Percentiles rank a stretch among this genome's conserved stretches.
Evolutionary conservation across 2,888 invertebrate genomes (phyloP).

Genomic region (Phlogophora meticulosa): DNA sequence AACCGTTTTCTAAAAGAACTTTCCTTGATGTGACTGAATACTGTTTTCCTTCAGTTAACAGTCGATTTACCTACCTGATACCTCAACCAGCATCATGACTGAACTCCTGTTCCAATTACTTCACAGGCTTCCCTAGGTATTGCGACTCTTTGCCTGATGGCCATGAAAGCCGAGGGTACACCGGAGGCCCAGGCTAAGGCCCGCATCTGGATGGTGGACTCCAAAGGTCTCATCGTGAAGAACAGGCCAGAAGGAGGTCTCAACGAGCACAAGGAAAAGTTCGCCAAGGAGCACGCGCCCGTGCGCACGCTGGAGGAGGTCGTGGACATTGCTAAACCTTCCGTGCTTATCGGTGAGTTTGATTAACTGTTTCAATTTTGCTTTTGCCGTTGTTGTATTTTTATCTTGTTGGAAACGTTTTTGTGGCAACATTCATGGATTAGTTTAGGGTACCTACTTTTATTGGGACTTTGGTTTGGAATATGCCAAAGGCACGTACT

Average conservation of each 20-base stretch:
- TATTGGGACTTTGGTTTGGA: no score
- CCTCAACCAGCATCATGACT: no score
- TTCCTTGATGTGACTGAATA: no score
- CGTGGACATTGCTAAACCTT: slow-evolving; percentile 95
- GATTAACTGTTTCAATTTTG: no score
- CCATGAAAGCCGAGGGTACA: slow-evolving; percentile 97
- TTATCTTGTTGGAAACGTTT: no score
- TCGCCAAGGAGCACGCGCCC: slow-evolving; percentile 95
- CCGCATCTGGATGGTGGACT: slow-evolving; percentile 99
- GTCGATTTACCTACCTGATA: background rate
- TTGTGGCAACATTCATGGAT: no score
- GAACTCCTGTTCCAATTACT: no score
- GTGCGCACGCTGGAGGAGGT: slow-evolving; percentile 95
- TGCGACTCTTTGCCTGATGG: slow-evolving; percentile 97
- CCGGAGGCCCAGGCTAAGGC: slow-evolving; percentile 94
- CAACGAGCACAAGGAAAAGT: slow-evolving; percentile 95
- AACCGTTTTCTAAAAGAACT: no score
- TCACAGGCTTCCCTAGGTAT: slow-evolving; percentile 97
- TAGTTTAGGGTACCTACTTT: no score
- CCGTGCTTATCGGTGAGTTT: slow-evolving; percentile 95
- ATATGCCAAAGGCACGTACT: no score
- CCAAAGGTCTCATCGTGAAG: slow-evolving; percentile 97
- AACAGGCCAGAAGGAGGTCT: slow-evolving; percentile 95
- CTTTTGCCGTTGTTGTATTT: background rate
- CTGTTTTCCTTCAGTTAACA: background rate